phyloP scores from a whole-genome alignment of 2,797 vertebrate species.

The Smutsia gigantea region DNA sequence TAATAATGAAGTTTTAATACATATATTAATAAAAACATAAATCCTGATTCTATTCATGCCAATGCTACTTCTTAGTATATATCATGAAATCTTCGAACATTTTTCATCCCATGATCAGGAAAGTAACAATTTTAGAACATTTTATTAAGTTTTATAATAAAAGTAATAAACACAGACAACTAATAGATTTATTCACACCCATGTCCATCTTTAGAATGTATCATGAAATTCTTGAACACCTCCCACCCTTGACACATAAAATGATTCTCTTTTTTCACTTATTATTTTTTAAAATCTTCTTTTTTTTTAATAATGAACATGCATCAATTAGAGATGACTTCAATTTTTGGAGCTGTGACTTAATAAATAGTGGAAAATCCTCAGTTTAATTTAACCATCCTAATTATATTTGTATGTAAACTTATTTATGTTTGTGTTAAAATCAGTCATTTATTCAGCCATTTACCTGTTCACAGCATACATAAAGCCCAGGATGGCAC shows the following conservation, averaged over 20 bases:
- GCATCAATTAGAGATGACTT: conserved; percentile 12
- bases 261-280: not conserved
- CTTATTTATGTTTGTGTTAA: conserved; percentile 34
- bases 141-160: not conserved
- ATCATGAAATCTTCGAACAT: not conserved
- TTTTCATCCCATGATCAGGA: not conserved
- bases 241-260: not conserved
- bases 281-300: not conserved
- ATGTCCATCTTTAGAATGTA: not conserved
- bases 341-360: not conserved
- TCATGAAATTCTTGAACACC: not conserved
- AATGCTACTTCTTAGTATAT: not conserved
- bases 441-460: not conserved
- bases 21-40: not conserved
- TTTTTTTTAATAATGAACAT: not conserved
- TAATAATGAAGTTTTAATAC: not conserved
- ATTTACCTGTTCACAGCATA: not conserved
- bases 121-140: not conserved
- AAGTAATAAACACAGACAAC: not conserved
- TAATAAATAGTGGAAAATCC: not conserved
- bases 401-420: not conserved
- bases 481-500: not conserved
- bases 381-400: conserved; percentile 20
- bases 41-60: not conserved
- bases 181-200: not conserved